A percentile compares a stretch with the other conserved stretches of the same genome.
Conservation (phyloP, 2,888 invertebrate genomes). For the Lamellibrachia satsuma region DNA sequence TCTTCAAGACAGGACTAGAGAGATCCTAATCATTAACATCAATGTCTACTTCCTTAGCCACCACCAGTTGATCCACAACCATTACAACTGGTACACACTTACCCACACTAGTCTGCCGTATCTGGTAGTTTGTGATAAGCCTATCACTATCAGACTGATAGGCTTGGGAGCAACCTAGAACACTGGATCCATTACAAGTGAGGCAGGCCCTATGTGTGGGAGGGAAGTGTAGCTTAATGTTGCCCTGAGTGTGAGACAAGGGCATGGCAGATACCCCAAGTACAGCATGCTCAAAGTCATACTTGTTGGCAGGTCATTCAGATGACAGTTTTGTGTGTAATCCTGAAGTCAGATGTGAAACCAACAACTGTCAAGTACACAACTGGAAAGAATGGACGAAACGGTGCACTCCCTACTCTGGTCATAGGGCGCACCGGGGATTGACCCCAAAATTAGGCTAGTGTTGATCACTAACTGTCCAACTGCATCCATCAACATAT, state of each 20-base stretch:
- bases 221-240: not conserved
- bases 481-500: too few relatives aligned
- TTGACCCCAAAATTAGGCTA: too few relatives aligned
- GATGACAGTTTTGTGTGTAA: not conserved
- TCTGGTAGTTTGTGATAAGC: not conserved
- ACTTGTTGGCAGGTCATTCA: not conserved
- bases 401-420: not conserved
- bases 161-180: not conserved
- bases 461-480: too few relatives aligned
- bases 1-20: not conserved
- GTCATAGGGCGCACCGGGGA: too few relatives aligned
- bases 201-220: not conserved
- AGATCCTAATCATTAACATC: not conserved
- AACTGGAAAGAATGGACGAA: not conserved
- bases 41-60: conserved; percentile 10
- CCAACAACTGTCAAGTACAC: not conserved
- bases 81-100: not conserved
- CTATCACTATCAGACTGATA: not conserved
- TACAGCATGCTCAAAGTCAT: not conserved
- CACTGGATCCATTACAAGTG: not conserved
- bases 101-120: not conserved
- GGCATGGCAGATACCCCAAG: not conserved
- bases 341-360: not conserved
- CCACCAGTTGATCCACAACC: not conserved
- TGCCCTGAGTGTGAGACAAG: not conserved